A percentile compares a stretch with the other conserved stretches of the same genome.
Conservation (phyloP, 2,797 vertebrate species). For the Tapera naevia region DNA sequence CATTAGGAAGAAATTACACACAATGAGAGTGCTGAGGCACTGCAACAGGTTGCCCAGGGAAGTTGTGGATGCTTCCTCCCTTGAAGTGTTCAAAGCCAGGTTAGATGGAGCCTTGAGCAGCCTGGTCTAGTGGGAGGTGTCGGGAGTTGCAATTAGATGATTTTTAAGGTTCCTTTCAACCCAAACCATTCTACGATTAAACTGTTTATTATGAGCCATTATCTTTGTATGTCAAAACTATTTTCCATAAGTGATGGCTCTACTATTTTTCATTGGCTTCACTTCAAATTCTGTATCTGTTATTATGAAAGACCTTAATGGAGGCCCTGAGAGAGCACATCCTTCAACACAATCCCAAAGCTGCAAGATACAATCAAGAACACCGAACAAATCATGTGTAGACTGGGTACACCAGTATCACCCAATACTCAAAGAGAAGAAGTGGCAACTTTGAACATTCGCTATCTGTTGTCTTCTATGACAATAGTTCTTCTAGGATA, state of each 20-base stretch:
- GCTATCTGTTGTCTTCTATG: conserved; percentile 90
- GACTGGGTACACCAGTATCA: neutral
- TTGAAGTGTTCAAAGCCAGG: too few species aligned
- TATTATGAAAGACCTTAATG: neutral
- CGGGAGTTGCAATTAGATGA: too few species aligned
- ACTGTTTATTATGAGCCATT: neutral
- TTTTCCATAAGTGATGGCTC: neutral
- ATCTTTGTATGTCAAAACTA: neutral
- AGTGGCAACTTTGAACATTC: neutral
- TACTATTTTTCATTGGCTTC: neutral
- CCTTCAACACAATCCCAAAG: neutral
- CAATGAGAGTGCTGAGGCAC: too few species aligned
- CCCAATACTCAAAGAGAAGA: neutral
- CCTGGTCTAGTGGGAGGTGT: too few species aligned
- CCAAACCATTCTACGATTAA: neutral
- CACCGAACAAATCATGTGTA: neutral
- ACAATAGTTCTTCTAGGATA: conserved; percentile 90
- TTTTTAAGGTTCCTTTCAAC: too few species aligned
- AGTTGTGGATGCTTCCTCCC: too few species aligned
- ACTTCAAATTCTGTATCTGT: neutral
- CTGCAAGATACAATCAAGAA: neutral
- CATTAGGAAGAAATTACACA: too few species aligned
- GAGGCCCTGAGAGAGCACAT: neutral
- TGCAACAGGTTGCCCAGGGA: too few species aligned
- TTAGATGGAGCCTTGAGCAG: too few species aligned